phyloP scores from a whole-genome alignment of 2,797 vertebrate genomes.

The Lerista edwardsae region DNA sequence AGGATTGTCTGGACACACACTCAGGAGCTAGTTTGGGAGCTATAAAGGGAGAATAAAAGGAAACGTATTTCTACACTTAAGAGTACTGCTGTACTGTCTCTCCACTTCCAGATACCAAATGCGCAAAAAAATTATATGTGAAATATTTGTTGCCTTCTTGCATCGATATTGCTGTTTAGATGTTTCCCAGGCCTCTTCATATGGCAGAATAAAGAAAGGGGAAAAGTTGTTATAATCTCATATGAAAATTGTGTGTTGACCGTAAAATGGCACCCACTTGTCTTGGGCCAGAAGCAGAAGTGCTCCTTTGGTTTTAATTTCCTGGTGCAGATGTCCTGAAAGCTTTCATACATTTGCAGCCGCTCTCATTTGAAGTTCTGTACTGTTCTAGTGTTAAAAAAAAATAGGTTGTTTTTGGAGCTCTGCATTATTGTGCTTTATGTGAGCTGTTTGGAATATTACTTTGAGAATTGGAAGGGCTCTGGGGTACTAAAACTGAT shows the following conservation, averaged over 20 bases:
- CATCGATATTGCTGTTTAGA: not conserved
- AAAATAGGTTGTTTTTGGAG: constrained; percentile 60
- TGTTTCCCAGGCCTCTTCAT: not conserved
- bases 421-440: constrained; percentile 59
- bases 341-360: constrained; percentile 71
- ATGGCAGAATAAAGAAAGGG: not conserved
- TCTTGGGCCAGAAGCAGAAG: constrained; percentile 22
- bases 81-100: not conserved
- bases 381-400: constrained; percentile 61
- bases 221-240: not conserved
- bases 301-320: constrained; percentile 64
- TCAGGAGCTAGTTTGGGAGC: not conserved
- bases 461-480: constrained; percentile 78
- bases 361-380: constrained; percentile 58
- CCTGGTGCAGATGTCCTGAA: constrained; percentile 50
- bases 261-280: constrained; percentile 43
- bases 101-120: not conserved
- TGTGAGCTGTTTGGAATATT: constrained; percentile 77
- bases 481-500: constrained; percentile 79
- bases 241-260: constrained; percentile 25
- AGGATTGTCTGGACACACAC: not conserved
- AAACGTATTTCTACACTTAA: not conserved
- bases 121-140: not conserved
- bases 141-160: not conserved
- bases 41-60: not conserved